Base-by-base conservation (phyloP, 2,888 invertebrate species). In the Epinotia bilunana region DNA sequence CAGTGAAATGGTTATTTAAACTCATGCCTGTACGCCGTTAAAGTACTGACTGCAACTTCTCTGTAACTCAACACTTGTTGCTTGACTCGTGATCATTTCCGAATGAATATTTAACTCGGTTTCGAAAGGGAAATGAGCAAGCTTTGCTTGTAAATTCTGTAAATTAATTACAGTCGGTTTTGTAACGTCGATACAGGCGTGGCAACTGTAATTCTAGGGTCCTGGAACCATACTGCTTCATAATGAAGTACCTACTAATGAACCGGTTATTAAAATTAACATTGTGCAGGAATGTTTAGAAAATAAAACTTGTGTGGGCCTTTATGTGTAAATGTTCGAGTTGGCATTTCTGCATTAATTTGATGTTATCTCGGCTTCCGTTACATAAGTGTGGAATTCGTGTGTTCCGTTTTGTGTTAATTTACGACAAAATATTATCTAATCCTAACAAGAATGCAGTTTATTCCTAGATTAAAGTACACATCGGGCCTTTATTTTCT, bases 41-140 rank as follows among this genome's bases (percentile, higher is more conserved):
- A 46, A 63, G 63, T 67, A 67, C 67, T 67, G 67, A 39, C 33
- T 18, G 28, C 20, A 33, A 16, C 18, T 33, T 33, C 4, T 39
- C n/a, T 57, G 67, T 49, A 28, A 33, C 28, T 20, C 16, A 20
- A 16, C 68, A 73, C 68, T 73, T 73, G 74, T 60, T 70, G 70
- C 70, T 64, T 55, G 67, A 58, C 57, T 74, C 74, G 53, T 53
- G 74, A 74, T 74, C 64, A 70, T 74, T 67, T 75, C 71, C 71
- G 75, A 75, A 72, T 72, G 75, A 72, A 75, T 75, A 75, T 74
- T 73, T 53, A 74, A 65, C 49, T 73, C 65, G 28, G 61, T 72
- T 72, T 75, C 75, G 75, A 75, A 75, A 71, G 74, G 71, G 70
- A 74, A 74, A 74, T 64, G 70, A 64, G 70, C 74, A 49, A 28